Conservation (phyloP, 2,113 vertebrate genomes). For the Castor canadensis region DNA sequence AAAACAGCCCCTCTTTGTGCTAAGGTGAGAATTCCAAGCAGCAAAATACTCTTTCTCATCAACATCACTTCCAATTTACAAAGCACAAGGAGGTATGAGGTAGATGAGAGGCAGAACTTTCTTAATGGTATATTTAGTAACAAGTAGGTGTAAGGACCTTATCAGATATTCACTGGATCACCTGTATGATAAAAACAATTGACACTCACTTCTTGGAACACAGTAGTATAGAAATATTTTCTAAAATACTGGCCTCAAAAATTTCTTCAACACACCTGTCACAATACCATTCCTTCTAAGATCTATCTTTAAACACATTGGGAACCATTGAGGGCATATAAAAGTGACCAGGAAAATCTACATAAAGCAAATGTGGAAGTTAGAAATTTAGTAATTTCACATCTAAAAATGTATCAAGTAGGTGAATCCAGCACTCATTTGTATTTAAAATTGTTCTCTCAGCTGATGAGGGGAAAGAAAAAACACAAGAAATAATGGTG, state of each 20-base stretch:
- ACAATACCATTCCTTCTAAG: not conserved
- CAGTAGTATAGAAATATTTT: not conserved
- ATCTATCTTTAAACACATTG: not conserved
- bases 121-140: not conserved
- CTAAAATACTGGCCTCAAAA: not conserved
- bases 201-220: not conserved
- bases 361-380: not conserved
- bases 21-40: not conserved
- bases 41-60: not conserved
- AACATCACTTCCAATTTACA: not conserved
- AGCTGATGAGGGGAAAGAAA: not conserved
- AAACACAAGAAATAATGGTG: not conserved
- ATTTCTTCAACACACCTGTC: not conserved
- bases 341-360: not conserved
- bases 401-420: not conserved
- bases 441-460: not conserved
- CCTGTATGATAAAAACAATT: not conserved
- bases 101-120: not conserved
- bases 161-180: not conserved
- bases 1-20: not conserved
- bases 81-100: not conserved
- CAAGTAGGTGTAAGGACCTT: not conserved
- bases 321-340: not conserved
- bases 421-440: not conserved
- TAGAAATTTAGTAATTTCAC: not conserved